These are phyloP conservation scores for Dreissena rostriformis DNA, from an alignment of 1,140 invertebrate species.

Conservation along the genomic window DNA sequence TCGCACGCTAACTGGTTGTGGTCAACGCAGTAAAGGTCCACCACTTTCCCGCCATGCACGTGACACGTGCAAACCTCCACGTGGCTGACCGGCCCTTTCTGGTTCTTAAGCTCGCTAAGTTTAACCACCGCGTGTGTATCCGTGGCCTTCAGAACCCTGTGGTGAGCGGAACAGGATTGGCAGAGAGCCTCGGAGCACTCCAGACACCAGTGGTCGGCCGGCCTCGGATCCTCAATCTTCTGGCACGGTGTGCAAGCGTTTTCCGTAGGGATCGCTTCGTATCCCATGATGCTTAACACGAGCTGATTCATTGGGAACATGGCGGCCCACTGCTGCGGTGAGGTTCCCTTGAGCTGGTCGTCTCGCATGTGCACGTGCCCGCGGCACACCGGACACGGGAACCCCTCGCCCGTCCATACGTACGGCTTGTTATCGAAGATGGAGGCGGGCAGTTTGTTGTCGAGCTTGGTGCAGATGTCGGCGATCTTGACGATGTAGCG, in stretches of 20 bases:
- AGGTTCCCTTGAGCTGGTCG: constrained; percentile 3
- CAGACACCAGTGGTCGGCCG: constrained; percentile 43
- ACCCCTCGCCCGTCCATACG: constrained; percentile 54
- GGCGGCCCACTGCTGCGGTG: constrained; percentile 31
- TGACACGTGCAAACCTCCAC: constrained; percentile 48
- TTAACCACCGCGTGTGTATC: constrained; percentile 32
- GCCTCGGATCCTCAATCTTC: constrained; percentile 44
- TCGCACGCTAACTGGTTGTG: constrained; percentile 49
- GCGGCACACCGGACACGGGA: constrained; percentile 54
- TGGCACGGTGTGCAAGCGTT: constrained; percentile 40
- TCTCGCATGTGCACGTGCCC: constrained; percentile 34
- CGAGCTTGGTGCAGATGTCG: constrained; percentile 38
- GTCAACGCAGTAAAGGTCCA: constrained; percentile 49
- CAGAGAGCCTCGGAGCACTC: constrained; percentile 51
- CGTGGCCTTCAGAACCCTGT: constrained; percentile 45
- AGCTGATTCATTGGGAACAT: constrained; percentile 52
- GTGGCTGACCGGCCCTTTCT: constrained; percentile 6
- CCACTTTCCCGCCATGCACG: constrained; percentile 24
- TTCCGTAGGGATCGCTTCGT: constrained; percentile 17
- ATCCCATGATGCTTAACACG: constrained; percentile 46
- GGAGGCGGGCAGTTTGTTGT: constrained; percentile 48
- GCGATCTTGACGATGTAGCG: constrained; percentile 44
- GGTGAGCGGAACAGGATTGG: constrained; percentile 31
- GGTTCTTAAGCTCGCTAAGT: constrained; percentile 41
- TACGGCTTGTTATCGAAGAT: constrained; percentile 53